Evolutionary conservation across 2,113 vertebrate species (phyloP), one percentile per base, ranked within the genome.

Genomic region (Cranoglanis bouderius): DNA sequence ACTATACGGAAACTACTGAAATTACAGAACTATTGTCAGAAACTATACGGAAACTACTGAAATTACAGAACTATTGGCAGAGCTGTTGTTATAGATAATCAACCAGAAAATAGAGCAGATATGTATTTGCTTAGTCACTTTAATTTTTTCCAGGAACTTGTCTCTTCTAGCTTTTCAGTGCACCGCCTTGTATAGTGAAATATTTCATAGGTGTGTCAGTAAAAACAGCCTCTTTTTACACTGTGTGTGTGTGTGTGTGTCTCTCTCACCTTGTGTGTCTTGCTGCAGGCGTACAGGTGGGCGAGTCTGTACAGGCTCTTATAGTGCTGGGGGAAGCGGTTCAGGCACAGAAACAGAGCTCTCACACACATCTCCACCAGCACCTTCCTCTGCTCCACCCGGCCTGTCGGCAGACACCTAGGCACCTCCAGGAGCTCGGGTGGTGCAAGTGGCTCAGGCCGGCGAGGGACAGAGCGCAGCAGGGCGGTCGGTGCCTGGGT

Each of bases 281-380:
- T 96, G 96, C 98, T 98, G 95, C 96, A 96, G 10, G 95, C 93
- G 89, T 99, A 99, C 59, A 99, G 97, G 91, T 95, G 98, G 1
- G 98, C 98, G 95, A 99, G 92, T 3, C 98, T 96, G 93, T 99
- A 99, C 63, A 99, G 97, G 90, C 98, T 99, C 95, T 99, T 99
- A 93, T 99, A 99, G 95, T 99, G 98, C 95, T 99, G 98, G 0
- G 98, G 98, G 90, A 99, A 99, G 89, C 98, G 98, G 91, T 97
- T 94, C 80, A 99, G 97, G 93, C 98, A 99, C 72, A 99, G 94
- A 91, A 95, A 98, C 90, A 99, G 96, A 26, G 97, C 95, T 4
- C 96, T 87, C 9, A 97, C 94, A 26, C 98, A 99, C 94, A 97
- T 96, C 80, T 99, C 97, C 0, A 97, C 96, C 90, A 99, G 96